Evolutionary conservation across 2,888 invertebrate genomes (phyloP).

Genomic region (Heliconius sara): DNA sequence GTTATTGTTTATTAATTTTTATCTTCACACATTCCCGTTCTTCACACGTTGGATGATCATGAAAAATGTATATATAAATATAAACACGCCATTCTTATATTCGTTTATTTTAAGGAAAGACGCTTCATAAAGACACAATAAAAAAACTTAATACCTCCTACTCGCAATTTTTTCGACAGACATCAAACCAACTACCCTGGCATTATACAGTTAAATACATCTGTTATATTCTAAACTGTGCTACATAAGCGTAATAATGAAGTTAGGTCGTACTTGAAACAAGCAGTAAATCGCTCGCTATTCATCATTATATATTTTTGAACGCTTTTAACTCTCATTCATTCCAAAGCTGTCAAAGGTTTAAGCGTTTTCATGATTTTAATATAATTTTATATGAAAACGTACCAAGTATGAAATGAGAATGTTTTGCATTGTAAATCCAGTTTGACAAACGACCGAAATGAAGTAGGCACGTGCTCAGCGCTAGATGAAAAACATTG

Average conservation of each 20-base stretch:
- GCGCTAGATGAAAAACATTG: constrained; percentile 24
- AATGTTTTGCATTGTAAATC: constrained; percentile 20
- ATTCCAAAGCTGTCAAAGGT: constrained; percentile 14
- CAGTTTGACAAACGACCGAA: constrained; percentile 17
- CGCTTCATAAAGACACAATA: no score
- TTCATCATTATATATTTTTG: neutral
- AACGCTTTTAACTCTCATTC: constrained; percentile 9
- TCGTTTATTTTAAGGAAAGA: neutral
- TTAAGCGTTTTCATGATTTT: constrained; percentile 11
- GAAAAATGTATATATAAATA: neutral
- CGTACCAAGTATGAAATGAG: constrained; percentile 10
- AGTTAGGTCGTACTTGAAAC: neutral
- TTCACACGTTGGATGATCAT: neutral
- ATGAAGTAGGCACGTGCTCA: constrained; percentile 3
- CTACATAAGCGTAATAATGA: neutral
- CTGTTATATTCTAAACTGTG: no score
- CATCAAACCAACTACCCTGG: neutral
- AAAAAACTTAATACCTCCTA: no score
- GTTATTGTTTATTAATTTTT: neutral
- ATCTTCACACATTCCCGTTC: neutral
- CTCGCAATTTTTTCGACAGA: neutral
- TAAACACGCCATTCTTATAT: no score
- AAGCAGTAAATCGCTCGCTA: neutral
- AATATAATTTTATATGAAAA: constrained; percentile 15
- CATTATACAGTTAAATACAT: no score